Percentiles rank a stretch among this genome's conserved stretches.
Conservation (phyloP, 2,797 vertebrate genomes). For the Aselliscus stoliczkanus region DNA sequence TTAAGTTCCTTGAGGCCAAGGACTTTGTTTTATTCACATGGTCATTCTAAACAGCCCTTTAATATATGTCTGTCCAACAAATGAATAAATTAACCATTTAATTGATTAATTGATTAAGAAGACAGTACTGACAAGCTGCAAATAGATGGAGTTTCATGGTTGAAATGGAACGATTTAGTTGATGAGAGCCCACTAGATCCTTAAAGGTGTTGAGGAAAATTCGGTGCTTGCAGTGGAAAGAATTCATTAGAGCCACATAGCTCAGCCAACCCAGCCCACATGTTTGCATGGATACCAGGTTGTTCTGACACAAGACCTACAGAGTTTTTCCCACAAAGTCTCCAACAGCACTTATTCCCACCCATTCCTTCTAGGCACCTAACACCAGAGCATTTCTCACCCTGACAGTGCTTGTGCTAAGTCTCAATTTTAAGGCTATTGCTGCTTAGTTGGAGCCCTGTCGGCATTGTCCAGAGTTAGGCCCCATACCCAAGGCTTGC, state of each 20-base stretch:
- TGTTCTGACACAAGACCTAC: neutral
- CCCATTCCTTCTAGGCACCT: neutral
- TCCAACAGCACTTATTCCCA: neutral
- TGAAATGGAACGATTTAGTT: neutral
- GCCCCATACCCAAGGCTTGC: neutral
- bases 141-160: neutral
- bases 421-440: neutral
- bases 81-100: neutral
- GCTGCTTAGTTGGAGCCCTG: neutral
- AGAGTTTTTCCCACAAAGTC: neutral
- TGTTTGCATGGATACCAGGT: neutral
- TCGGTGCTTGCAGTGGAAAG: neutral
- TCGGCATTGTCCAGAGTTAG: neutral
- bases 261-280: neutral
- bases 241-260: neutral
- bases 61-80: neutral
- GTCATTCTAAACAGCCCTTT: neutral
- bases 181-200: neutral
- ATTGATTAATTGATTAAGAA: neutral
- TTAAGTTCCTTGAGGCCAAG: neutral
- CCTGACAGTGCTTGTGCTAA: neutral
- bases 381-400: neutral
- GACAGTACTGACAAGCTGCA: neutral
- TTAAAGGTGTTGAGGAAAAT: neutral
- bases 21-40: neutral